A percentile compares a stretch with the other conserved stretches of the same genome.
phyloP scores from a whole-genome alignment of 1,140 invertebrate species.

The Eulimnadia texana region DNA sequence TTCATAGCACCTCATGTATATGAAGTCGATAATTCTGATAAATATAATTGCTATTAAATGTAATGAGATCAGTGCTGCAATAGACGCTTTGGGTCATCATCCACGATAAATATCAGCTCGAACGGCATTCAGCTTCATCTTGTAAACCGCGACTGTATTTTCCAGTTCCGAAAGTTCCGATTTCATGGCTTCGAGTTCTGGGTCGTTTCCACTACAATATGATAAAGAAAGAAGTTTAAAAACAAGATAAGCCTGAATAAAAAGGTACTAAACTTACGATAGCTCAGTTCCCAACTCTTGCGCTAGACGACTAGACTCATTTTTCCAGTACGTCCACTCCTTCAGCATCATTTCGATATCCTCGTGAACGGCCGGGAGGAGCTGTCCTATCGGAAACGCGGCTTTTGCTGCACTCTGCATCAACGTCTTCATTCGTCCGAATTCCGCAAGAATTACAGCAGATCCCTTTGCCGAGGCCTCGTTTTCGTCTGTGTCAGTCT shows the following conservation, averaged over 20 bases:
- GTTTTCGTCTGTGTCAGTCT: no score
- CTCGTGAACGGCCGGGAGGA: background rate
- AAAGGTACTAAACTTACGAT: no score
- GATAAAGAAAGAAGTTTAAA: no score
- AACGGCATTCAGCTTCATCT: background rate
- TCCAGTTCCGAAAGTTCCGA: background rate
- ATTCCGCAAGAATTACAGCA: background rate
- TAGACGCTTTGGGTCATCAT: background rate
- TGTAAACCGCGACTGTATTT: background rate
- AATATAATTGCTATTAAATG: background rate
- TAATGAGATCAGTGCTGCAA: no score
- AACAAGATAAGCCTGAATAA: no score
- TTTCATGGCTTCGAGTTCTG: background rate
- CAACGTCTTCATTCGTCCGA: background rate
- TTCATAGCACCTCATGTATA: background rate
- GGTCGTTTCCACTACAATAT: background rate
- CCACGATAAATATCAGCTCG: background rate
- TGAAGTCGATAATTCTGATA: background rate
- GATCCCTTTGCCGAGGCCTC: background rate
- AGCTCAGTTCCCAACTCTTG: background rate
- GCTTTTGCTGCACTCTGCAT: background rate
- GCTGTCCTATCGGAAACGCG: background rate
- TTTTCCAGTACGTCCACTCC: conserved; percentile 5
- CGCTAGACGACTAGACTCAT: background rate
- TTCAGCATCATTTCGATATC: conserved; percentile 3